Percentiles rank a stretch among this genome's conserved stretches.
Evolutionary conservation across 2,797 vertebrate genomes (phyloP).

Genomic region (Sebastes steindachneri): DNA sequence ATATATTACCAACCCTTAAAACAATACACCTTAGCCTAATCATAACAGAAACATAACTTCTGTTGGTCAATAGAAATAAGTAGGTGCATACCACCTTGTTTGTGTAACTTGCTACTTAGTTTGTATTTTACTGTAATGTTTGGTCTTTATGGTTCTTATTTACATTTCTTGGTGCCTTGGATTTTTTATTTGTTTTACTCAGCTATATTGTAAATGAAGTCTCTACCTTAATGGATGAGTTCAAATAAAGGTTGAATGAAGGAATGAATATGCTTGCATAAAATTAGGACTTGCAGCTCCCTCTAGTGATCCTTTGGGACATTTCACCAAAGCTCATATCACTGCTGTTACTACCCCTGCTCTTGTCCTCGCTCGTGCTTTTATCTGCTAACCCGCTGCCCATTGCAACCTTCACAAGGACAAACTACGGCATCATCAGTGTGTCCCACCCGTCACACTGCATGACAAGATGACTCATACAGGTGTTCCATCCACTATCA

Average conservation of each 20-base stretch:
- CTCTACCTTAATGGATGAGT: not conserved
- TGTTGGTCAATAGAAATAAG: not conserved
- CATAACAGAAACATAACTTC: not conserved
- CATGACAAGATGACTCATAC: not conserved
- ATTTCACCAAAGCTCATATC: not conserved
- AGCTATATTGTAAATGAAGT: not conserved
- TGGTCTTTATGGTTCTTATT: not conserved
- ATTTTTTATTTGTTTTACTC: not conserved
- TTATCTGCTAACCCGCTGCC: not conserved
- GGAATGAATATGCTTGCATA: not conserved
- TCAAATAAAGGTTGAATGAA: not conserved
- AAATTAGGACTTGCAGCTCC: constrained; percentile 16
- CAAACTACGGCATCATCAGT: not conserved
- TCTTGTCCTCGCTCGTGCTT: not conserved
- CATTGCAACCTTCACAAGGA: not conserved
- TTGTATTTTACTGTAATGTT: not conserved
- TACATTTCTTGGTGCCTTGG: not conserved
- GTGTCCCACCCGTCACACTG: not conserved
- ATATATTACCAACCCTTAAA: not conserved
- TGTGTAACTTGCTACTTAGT: not conserved
- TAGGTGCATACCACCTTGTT: not conserved
- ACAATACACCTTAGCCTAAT: not conserved
- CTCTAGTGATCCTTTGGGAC: constrained; percentile 31
- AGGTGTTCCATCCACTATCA: not conserved
- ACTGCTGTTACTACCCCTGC: not conserved